Evolutionary conservation across 2,113 vertebrate species (phyloP), one percentile per base, ranked within the genome.

Genomic region (Tamias sibiricus): DNA sequence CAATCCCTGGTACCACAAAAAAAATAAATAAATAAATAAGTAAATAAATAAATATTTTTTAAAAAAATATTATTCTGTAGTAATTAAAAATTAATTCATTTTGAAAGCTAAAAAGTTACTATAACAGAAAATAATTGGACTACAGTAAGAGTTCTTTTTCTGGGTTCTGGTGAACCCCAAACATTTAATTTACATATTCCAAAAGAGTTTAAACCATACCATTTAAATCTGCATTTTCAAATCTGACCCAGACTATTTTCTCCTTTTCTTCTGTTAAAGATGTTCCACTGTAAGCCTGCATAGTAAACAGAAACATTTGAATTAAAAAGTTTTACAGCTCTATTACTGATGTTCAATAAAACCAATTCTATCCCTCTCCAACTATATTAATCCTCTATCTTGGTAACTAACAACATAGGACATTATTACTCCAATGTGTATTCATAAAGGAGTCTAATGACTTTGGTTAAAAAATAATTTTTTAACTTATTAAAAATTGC

Each of bases 181-280:
- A 66, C 37, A 97, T 80, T 96, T 76, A 92, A 89, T 87, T 87
- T 19, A 71, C 26, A 94, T 71, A 19, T 76, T 37, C 75, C 35
- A 8, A 42, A 94, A 77, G 90, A 85, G 74, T 95, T 22, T 32
- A 98, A 98, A 83, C 12, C 98, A 80, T 99, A 99, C 99, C 99
- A 94, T 99, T 99, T 95, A 99, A 98, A 98, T 99, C 99, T 85
- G 99, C 99, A 96, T 99, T 99, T 98, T 99, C 99, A 99, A 99
- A 99, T 97, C 99, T 99, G 98, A 99, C 99, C 99, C 99, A 99
- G 71, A 99, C 97, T 20, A 99, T 99, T 98, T 99, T 99, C 98
- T 99, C 99, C 97, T 99, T 99, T 97, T 99, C 99, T 94, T 99
- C 99, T 93, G 99, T 99, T 79, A 99, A 98, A 76, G 99, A 98